Evolutionary conservation across 1,140 invertebrate genomes (phyloP).

Genomic region (Anadara kagoshimensis): DNA sequence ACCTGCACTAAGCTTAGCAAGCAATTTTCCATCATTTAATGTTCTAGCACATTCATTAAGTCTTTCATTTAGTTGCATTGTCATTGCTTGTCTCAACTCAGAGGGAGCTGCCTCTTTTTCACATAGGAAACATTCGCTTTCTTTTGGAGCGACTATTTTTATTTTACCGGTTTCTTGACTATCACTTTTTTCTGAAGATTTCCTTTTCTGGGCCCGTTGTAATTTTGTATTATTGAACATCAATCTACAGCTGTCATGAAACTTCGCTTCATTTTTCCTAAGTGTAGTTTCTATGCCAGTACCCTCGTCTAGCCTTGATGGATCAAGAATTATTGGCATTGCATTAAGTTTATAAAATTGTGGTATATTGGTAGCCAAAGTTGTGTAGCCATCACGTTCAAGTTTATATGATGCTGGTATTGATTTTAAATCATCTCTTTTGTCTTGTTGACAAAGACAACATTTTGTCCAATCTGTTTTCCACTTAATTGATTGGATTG

Average conservation of each 20-base stretch:
- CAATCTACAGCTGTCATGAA: not conserved
- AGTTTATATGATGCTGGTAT: too few relatives aligned
- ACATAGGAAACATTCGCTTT: not conserved
- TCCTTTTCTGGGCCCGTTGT: not conserved
- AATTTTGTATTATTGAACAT: constrained; percentile 7
- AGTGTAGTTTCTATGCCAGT: not conserved
- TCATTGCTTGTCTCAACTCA: constrained; percentile 21
- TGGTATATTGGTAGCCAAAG: too few relatives aligned
- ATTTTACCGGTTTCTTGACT: too few relatives aligned
- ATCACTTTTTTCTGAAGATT: too few relatives aligned
- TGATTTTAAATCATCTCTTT: not conserved
- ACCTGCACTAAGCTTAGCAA: constrained; percentile 32
- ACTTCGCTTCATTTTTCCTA: not conserved
- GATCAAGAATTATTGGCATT: too few relatives aligned
- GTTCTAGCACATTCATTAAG: constrained; percentile 33
- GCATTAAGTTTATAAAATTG: too few relatives aligned
- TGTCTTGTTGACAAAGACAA: constrained; percentile 9
- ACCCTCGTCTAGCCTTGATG: not conserved
- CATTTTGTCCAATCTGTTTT: constrained; percentile 6
- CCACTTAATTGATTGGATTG: not conserved
- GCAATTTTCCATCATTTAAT: constrained; percentile 33
- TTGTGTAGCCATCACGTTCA: too few relatives aligned
- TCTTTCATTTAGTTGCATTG: constrained; percentile 32
- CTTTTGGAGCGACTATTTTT: too few relatives aligned
- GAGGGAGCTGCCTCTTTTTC: not conserved